These are phyloP conservation scores for Calliscelio sp. DNA, from an alignment of 2,888 invertebrate genomes.

Conservation along the genomic window DNA sequence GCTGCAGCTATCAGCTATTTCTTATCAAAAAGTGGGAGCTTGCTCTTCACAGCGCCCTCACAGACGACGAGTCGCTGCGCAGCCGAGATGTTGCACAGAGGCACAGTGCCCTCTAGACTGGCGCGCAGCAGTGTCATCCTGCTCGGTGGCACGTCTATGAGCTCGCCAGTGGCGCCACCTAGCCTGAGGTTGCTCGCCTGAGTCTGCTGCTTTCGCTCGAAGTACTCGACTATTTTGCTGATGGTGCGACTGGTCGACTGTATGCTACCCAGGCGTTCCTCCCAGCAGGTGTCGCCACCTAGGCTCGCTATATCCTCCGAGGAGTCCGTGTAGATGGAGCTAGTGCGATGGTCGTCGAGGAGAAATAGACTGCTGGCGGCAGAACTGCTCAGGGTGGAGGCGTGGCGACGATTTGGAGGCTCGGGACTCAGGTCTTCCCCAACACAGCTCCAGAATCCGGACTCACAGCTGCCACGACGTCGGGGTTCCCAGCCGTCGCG, in stretches of 20 bases:
- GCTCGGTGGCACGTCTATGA: constrained; percentile 81
- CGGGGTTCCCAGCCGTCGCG: constrained; percentile 87
- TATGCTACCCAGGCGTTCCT: constrained; percentile 89
- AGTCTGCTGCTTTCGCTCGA: constrained; percentile 89
- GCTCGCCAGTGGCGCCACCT: constrained; percentile 80
- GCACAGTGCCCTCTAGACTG: constrained; percentile 83
- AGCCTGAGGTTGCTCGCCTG: constrained; percentile 83
- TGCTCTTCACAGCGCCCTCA: constrained; percentile 95
- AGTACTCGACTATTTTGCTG: constrained; percentile 95
- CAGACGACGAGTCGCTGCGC: constrained; percentile 92
- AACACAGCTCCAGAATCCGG: no score
- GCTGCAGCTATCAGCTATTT: no score
- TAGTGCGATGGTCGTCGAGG: constrained; percentile 89
- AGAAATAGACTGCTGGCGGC: constrained; percentile 87
- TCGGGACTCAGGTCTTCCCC: constrained; percentile 88
- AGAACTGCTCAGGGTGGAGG: constrained; percentile 86
- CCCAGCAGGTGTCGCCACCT: constrained; percentile 91
- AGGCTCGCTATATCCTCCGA: constrained; percentile 94
- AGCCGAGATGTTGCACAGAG: constrained; percentile 87
- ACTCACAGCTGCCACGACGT: constrained; percentile 94
- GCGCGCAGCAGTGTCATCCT: constrained; percentile 83
- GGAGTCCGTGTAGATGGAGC: constrained; percentile 95
- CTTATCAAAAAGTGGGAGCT: constrained; percentile 94
- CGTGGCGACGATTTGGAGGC: constrained; percentile 84
- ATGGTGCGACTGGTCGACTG: constrained; percentile 87